A percentile compares a stretch with the other conserved stretches of the same genome.
Conservation (phyloP, 2,113 vertebrate species). For the Equus przewalskii region DNA sequence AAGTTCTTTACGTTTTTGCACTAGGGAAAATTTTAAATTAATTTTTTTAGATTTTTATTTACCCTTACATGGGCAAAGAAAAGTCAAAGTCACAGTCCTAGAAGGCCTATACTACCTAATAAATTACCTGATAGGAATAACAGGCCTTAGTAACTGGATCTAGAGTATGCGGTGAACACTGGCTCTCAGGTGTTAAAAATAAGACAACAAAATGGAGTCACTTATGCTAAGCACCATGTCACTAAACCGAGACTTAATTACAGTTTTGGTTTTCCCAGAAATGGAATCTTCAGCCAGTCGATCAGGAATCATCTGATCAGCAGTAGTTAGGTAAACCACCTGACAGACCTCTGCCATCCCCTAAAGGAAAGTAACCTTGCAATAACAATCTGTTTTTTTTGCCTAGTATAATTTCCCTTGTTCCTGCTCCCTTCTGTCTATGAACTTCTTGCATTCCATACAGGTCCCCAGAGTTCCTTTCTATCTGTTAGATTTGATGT, state of each 20-base stretch:
- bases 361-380: not conserved
- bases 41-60: constrained; percentile 1
- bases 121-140: not conserved
- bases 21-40: not conserved
- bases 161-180: not conserved
- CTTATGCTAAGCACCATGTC: not conserved
- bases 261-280: not conserved
- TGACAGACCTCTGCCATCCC: not conserved
- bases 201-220: not conserved
- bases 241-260: not conserved
- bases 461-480: not conserved
- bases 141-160: not conserved
- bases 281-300: not conserved
- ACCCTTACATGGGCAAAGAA: not conserved
- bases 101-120: not conserved
- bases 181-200: constrained; percentile 11
- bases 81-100: not conserved
- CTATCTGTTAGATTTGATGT: not conserved
- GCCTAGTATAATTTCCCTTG: not conserved
- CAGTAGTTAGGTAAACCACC: not conserved
- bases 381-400: not conserved
- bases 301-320: not conserved
- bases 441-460: not conserved
- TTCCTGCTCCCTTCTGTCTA: not conserved
- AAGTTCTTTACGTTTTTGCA: not conserved